These are phyloP conservation scores for Corydoras sp. DNA, from an alignment of 2,113 vertebrate species.

Conservation along the genomic window DNA sequence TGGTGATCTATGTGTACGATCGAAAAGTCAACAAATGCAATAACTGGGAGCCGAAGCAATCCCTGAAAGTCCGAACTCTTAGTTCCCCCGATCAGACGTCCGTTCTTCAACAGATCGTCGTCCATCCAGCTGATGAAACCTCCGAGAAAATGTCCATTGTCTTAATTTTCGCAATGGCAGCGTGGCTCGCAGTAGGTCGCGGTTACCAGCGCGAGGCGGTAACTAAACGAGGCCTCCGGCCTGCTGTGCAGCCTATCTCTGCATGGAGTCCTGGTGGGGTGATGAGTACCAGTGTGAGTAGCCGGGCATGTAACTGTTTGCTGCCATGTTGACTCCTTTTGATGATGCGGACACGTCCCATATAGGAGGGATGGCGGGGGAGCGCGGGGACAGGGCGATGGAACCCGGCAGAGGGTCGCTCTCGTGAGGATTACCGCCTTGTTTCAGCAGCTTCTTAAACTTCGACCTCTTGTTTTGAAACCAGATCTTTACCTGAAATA, in stretches of 20 bases:
- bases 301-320: constrained; percentile 97
- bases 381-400: constrained; percentile 88
- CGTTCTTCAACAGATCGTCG: constrained; percentile 43
- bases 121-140: constrained; percentile 41
- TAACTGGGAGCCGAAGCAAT: constrained; percentile 53
- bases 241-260: constrained; percentile 75
- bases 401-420: constrained; percentile 86
- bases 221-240: constrained; percentile 53
- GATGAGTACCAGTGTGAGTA: constrained; percentile 99
- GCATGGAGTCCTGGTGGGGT: constrained; percentile 98
- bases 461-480: constrained; percentile 99
- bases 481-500: constrained; percentile 95
- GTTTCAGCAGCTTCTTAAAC: constrained; percentile 98
- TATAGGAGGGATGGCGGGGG: constrained; percentile 91
- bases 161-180: constrained; percentile 35
- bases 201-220: constrained; percentile 55
- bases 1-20: constrained; percentile 66
- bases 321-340: constrained; percentile 96
- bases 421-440: constrained; percentile 91
- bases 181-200: constrained; percentile 52
- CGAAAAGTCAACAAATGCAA: constrained; percentile 62
- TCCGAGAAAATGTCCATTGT: constrained; percentile 30
- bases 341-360: constrained; percentile 96
- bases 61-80: constrained; percentile 47
- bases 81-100: constrained; percentile 52